These are phyloP conservation scores for Zaprionus nigranus DNA, from an alignment of 1,140 invertebrate genomes.

Conservation along the genomic window DNA sequence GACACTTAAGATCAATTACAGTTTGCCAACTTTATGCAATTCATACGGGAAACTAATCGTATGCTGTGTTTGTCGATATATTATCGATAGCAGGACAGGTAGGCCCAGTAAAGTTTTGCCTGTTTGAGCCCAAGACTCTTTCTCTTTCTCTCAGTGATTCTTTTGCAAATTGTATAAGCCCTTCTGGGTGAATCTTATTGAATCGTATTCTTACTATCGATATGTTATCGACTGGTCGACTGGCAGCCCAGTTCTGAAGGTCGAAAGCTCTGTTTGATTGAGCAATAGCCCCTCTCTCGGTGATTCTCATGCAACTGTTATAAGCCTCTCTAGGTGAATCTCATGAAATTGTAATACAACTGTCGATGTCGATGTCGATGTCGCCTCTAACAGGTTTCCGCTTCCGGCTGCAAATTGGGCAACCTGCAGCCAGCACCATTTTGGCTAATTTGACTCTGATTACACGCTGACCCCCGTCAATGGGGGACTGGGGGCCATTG, in stretches of 20 bases:
- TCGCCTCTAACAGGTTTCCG: slow-evolving; percentile 3
- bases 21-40: neutral
- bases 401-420: neutral
- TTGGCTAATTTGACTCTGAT: slow-evolving; percentile 66
- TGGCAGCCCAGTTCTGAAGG: no score
- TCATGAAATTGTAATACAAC: neutral
- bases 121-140: no score
- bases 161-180: no score
- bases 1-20: slow-evolving; percentile 3
- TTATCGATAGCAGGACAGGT: neutral
- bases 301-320: neutral
- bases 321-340: neutral
- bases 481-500: neutral
- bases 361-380: neutral
- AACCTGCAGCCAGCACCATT: slow-evolving; percentile 53
- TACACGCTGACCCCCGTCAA: slow-evolving; percentile 13
- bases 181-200: no score
- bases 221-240: no score
- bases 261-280: neutral
- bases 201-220: no score
- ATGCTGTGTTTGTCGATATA: neutral
- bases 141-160: neutral
- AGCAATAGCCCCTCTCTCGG: neutral
- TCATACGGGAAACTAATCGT: no score
- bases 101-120: neutral